Base-by-base conservation (phyloP, 1,140 invertebrate genomes). In the Zophobas atratus region DNA sequence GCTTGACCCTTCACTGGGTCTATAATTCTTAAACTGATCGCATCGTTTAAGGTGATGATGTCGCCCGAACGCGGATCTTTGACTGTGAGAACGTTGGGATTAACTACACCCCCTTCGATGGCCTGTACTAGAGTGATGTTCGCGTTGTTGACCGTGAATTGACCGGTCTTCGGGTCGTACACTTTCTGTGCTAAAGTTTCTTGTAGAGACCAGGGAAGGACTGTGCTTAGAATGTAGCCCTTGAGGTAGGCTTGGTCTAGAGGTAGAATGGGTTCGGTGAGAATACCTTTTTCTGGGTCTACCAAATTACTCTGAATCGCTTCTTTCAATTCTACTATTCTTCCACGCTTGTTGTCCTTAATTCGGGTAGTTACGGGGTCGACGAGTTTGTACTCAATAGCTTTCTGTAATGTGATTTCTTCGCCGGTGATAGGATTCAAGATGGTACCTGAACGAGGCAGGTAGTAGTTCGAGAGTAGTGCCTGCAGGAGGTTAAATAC, bases 121-220 rank as follows among this genome's bases (percentile, higher is more conserved):
- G 95, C 95, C 80, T 95, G 92, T 71, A 94, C 92, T 1, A 98
- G 85, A 33, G 94, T 96, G 1, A 84, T 74, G 78, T 95, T 89
- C 56, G 92, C 90, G 35, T 92, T 91, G 80, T 95, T 93, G 53
- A 94, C 92, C 38, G 92, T 92, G 73, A 94, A 92, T 56, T 92
- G 90, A 1, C 95, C 94, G 67, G 93, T 93, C 57, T 92, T 89
- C 0, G 92, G 87, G 85, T 97, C 92, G 85, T 97, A 96, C 72
- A 95, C 89, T 74, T 94, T 93, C 87, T 94, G 92, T 48, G 94
- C 92, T 56, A 98, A 87, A 57, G 95, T 94, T 90, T 98, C 95
- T 86, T 96, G 93, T 43, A 98, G 86, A 1, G 94, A 94, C 90
- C 92, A 92, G 3, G 94, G 95, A 85, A 93, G 94, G 77, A 91